Base-by-base conservation (phyloP, 2,888 invertebrate genomes). In the Artemia sinica region DNA sequence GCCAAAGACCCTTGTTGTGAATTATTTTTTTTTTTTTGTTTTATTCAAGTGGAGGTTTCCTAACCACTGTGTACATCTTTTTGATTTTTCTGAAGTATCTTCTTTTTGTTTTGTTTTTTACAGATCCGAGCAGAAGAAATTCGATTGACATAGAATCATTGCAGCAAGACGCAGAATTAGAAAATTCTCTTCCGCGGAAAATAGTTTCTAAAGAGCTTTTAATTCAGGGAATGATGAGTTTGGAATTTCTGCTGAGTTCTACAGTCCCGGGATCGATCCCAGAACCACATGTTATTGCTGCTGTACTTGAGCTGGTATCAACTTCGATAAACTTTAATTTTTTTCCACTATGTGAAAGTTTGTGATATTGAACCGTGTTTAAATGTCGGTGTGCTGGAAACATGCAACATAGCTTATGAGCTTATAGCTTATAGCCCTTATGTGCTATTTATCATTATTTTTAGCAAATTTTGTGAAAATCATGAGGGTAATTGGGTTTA, bases 251-350 rank as follows among this genome's bases (percentile, higher is more conserved):
- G 50, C 78, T 98, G 72, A 97, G 98, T 79, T 92, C 92, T 11
- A 94, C 94, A 73, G 88, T 91, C 71, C 98, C 98, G 0, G 98
- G 98, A 0, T 86, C 90, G 0, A 87, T 97, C 69, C 98, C 98
- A 0, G 98, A 99, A 80, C 88, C 96, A 3, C 91, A 95, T 74
- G 83, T 99, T 50, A 86, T 98, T 77, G 94, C 92, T 0, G 94
- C 96, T 6, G 82, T 94, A 68, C 80, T 98, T 67, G 96, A 97
- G 79, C 82, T 98, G 83, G 96, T 95, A 80, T 79, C 6, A 41
- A 41, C 2, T 41, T 41, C 41, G 5, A 41, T 41, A 41, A 41
- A 41, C 41, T 41, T 6, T 3, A 41, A 41, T 41, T 41, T 6
- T 41, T 41, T 41, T 41, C 41, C 3, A 6, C 3, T 41, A 41